These are phyloP conservation scores for Chamaea fasciata DNA, from an alignment of 2,113 vertebrate genomes.

Conservation along the genomic window DNA sequence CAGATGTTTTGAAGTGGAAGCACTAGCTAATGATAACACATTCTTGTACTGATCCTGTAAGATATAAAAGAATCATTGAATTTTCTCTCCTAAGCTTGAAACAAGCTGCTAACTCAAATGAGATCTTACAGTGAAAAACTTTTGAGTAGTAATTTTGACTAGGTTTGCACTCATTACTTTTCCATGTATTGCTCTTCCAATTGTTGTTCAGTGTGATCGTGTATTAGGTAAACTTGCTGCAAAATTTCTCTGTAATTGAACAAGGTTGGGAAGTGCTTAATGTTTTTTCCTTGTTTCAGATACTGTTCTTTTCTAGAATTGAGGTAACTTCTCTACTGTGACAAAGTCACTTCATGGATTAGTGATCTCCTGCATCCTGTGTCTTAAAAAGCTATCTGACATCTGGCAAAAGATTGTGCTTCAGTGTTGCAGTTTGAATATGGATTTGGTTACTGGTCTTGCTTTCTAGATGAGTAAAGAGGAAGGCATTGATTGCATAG, in stretches of 20 bases:
- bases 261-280: neutral
- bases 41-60: neutral
- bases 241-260: neutral
- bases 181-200: neutral
- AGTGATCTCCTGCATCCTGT: neutral
- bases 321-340: neutral
- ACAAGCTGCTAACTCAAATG: neutral
- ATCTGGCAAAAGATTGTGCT: neutral
- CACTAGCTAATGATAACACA: neutral
- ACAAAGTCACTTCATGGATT: neutral
- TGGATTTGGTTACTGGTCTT: neutral
- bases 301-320: neutral
- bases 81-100: neutral
- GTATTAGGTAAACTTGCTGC: neutral
- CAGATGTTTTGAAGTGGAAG: neutral
- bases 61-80: neutral
- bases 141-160: neutral
- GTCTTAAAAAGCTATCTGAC: neutral
- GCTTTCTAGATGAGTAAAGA: neutral
- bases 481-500: neutral
- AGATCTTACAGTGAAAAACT: neutral
- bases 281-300: neutral
- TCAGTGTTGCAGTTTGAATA: neutral
- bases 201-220: neutral
- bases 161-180: neutral